Conservation (phyloP, 2,797 vertebrate species). For the Mormyrus proboscirostris region DNA sequence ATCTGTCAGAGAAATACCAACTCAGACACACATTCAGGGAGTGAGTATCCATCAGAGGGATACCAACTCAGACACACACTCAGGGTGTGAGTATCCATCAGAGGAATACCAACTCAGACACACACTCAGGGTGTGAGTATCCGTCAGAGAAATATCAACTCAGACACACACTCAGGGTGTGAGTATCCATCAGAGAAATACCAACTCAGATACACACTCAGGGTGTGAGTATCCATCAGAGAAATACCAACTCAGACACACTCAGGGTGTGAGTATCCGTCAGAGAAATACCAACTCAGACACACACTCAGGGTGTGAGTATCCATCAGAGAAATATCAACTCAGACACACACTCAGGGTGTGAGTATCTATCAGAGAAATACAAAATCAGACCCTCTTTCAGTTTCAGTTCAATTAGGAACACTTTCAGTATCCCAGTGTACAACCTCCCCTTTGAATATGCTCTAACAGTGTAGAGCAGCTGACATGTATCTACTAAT, state of each 20-base stretch:
- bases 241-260: conserved; percentile 2
- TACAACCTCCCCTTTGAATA: neutral
- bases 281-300: conserved; percentile 76
- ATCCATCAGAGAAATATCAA: conserved; percentile 21
- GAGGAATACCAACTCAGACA: neutral
- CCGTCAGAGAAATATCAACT: too few species aligned
- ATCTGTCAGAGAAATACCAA: neutral
- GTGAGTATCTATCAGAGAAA: neutral
- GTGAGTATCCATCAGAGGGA: neutral
- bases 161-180: neutral
- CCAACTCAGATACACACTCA: conserved; percentile 74
- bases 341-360: neutral
- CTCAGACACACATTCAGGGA: neutral
- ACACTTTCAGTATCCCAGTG: neutral
- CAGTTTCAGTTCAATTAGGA: neutral
- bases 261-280: neutral
- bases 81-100: neutral
- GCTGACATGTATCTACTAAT: neutral
- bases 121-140: neutral
- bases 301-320: conserved; percentile 76
- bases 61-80: neutral
- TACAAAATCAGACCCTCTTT: neutral
- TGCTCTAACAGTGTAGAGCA: neutral
- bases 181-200: conserved; percentile 61
- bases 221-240: conserved; percentile 64